These are phyloP conservation scores for Acrocephalus arundinaceus DNA, from an alignment of 2,113 vertebrate genomes.

Conservation along the genomic window DNA sequence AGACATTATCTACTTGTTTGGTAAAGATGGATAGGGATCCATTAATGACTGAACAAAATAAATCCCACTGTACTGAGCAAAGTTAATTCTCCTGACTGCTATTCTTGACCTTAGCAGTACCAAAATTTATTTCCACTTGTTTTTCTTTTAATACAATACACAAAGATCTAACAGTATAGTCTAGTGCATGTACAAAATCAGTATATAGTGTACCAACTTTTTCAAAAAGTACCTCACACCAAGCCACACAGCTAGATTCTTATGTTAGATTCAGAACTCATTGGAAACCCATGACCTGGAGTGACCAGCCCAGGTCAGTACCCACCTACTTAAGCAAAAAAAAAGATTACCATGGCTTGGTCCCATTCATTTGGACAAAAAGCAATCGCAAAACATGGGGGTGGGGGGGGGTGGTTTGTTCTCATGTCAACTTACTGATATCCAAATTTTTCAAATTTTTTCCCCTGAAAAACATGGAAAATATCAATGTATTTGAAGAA, in stretches of 20 bases:
- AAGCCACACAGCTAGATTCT: not conserved
- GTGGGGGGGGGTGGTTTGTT: conserved; percentile 51
- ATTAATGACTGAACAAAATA: not conserved
- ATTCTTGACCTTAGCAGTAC: not conserved
- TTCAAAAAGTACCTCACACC: not conserved
- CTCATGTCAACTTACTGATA: conserved; percentile 85
- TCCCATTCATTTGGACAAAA: conserved; percentile 89
- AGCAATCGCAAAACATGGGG: conserved; percentile 77
- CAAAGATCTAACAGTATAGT: not conserved
- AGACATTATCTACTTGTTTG: not conserved
- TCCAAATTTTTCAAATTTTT: conserved; percentile 70
- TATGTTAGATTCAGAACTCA: not conserved
- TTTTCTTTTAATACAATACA: not conserved
- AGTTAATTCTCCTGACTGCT: not conserved
- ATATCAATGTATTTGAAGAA: not conserved
- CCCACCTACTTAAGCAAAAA: not conserved
- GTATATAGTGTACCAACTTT: not conserved
- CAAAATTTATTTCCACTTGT: not conserved
- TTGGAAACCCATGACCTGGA: not conserved
- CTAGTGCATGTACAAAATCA: not conserved
- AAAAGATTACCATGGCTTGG: conserved; percentile 69
- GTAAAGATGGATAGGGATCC: not conserved
- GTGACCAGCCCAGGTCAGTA: not conserved
- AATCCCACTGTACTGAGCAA: not conserved
- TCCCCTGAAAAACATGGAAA: conserved; percentile 62